Conservation (phyloP, 2,797 vertebrate genomes). For the Tachyglossus aculeatus region DNA sequence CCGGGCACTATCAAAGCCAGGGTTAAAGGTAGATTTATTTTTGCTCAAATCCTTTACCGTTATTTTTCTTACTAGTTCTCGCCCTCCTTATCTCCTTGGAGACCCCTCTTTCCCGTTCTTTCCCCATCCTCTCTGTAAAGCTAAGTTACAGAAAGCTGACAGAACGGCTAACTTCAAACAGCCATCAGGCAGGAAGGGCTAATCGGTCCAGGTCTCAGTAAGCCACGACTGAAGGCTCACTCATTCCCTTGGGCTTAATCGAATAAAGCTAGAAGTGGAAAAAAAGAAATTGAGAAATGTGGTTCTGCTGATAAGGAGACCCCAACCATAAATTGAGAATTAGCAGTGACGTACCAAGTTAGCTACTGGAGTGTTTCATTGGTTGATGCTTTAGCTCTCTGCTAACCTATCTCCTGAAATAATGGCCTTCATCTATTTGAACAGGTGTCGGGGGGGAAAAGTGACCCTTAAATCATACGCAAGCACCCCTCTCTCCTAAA, state of each 20-base stretch:
- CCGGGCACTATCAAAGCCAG: neutral
- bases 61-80: neutral
- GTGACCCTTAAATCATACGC: neutral
- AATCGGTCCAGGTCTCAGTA: slow-evolving; percentile 64
- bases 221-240: slow-evolving; percentile 62
- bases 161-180: slow-evolving; percentile 50
- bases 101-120: neutral
- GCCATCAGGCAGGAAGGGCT: slow-evolving; percentile 60
- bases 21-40: neutral
- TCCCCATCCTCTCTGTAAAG: neutral
- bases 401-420: slow-evolving; percentile 53
- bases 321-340: slow-evolving; percentile 66
- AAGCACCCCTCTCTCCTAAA: neutral
- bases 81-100: neutral
- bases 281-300: slow-evolving; percentile 72
- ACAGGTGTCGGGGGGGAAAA: slow-evolving; percentile 42
- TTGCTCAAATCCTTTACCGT: neutral
- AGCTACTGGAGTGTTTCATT: slow-evolving; percentile 58
- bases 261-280: slow-evolving; percentile 64
- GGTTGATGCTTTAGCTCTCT: slow-evolving; percentile 60
- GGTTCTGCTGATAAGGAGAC: slow-evolving; percentile 71
- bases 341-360: slow-evolving; percentile 63
- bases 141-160: slow-evolving; percentile 31
- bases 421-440: slow-evolving; percentile 68
- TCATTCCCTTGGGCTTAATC: slow-evolving; percentile 68